Evolutionary conservation across 2,797 vertebrate species (phyloP), one percentile per base, ranked within the genome.

Genomic region (Moxostoma hubbsi): DNA sequence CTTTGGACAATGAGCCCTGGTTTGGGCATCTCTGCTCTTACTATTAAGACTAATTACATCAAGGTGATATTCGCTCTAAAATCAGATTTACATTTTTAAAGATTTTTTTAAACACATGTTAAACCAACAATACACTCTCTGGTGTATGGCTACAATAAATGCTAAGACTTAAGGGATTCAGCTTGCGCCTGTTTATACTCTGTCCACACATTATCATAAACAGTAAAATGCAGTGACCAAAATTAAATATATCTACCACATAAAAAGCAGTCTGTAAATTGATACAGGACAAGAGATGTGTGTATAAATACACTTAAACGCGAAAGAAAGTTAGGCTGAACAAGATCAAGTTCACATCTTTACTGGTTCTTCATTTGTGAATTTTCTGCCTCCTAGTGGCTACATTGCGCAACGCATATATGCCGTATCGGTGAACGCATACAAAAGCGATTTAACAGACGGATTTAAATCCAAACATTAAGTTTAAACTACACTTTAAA

Each of bases 351-450:
- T 96, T 97, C 95, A 95, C 24, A 24, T 95, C 92, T 82, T 92
- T 91, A 94, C 95, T 95, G 94, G 50, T 15, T 7, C 63, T 12
- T 63, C 59, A 43, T n/a, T 64, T 72, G 61, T 61, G 59, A 11
- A 91, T 84, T 91, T 87, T 94, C 95, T 95, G 96, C 96, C 96
- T 95, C 96, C 96, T 94, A 95, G 94, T 90, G 96, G 77, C 0
- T 24, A 66, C 5, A 57, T 7, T 7, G 13, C 0, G 49, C 36
- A 54, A 8, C 54, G 15, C 24, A 12, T 36, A 0, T 53, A 46
- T 49, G 70, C 36, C 45, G 36, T 36, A 36, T 36, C 36, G 36
- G 36, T 4, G 36, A 36, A 36, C 36, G 36, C 36, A 4, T 36
- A 10, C 47, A 58, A 43, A 66, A 7, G 36, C 1, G 11, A 46